These are phyloP conservation scores for Stenolophus ochropezus DNA, from an alignment of 2,888 invertebrate genomes.

Conservation along the genomic window DNA sequence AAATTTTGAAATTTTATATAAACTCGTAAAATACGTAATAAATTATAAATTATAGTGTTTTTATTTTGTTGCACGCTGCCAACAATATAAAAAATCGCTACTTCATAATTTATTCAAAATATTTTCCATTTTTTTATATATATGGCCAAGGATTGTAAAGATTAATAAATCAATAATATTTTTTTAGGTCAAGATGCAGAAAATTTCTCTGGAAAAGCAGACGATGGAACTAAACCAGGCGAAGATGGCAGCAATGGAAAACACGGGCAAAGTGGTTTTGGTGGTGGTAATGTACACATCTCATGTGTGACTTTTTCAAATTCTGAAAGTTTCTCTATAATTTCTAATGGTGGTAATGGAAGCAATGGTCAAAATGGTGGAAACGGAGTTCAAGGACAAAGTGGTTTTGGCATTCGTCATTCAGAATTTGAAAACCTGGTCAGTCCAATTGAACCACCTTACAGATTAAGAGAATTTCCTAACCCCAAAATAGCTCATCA, in stretches of 20 bases:
- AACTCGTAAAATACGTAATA: too few species aligned
- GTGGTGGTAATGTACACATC: constrained; percentile 66
- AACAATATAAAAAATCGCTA: too few species aligned
- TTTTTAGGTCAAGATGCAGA: constrained; percentile 42
- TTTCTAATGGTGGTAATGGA: constrained; percentile 66
- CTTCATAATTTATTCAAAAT: too few species aligned
- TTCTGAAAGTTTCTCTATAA: constrained; percentile 63
- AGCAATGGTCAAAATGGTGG: constrained; percentile 67
- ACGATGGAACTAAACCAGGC: constrained; percentile 58
- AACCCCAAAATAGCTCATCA: not conserved
- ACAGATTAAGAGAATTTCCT: not conserved
- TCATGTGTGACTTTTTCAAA: constrained; percentile 62
- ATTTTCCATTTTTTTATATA: too few species aligned
- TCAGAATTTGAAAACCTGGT: constrained; percentile 25
- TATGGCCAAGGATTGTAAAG: too few species aligned
- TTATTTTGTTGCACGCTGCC: too few species aligned
- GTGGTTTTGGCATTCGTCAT: constrained; percentile 61
- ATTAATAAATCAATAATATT: too few species aligned
- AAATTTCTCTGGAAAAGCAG: constrained; percentile 28
- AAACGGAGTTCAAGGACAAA: constrained; percentile 63
- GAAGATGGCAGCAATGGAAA: constrained; percentile 62
- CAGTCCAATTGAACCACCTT: constrained; percentile 4
- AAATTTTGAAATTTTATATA: too few species aligned
- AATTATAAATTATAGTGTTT: too few species aligned
- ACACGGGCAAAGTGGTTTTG: constrained; percentile 66